phyloP scores from a whole-genome alignment of 2,113 vertebrate species.

The rabbit (Oryctolagus cuniculus) region DNA sequence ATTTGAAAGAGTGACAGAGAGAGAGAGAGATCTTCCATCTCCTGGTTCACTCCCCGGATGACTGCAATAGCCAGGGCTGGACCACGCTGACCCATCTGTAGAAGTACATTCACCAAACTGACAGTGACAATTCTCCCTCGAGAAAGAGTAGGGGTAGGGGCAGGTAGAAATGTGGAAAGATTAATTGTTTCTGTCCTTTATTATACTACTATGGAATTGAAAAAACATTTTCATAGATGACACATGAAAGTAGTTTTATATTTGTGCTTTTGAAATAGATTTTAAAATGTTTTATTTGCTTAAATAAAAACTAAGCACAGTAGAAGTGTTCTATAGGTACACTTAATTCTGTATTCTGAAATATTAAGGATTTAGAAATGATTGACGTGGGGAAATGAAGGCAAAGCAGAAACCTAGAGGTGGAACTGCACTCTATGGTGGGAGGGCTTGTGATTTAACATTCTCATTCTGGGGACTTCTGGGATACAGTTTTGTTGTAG shows the following conservation, averaged over 20 bases:
- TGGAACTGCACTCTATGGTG: not conserved
- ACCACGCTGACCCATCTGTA: not conserved
- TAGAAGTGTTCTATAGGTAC: slow-evolving; percentile 34
- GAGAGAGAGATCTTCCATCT: too few relatives aligned
- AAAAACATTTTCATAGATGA: not conserved
- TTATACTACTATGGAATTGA: not conserved
- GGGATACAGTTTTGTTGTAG: not conserved
- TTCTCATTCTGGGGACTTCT: not conserved
- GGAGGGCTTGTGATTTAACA: not conserved
- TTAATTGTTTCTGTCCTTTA: not conserved
- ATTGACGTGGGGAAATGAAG: not conserved
- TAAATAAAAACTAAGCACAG: slow-evolving; percentile 4
- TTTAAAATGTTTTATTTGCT: slow-evolving; percentile 27
- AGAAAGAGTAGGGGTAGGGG: not conserved
- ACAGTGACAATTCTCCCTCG: not conserved
- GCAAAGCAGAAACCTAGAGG: not conserved
- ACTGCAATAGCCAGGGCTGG: too few relatives aligned
- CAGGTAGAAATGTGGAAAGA: slow-evolving; percentile 2
- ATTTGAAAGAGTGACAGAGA: too few relatives aligned
- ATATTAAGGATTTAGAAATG: not conserved
- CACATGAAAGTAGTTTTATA: slow-evolving; percentile 16
- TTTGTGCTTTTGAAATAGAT: slow-evolving; percentile 26
- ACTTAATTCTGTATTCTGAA: not conserved
- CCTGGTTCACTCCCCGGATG: too few relatives aligned
- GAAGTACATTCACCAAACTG: not conserved